Base-by-base conservation (phyloP, 92 coral and sea anemone genomes). In the Siderastrea radians region DNA sequence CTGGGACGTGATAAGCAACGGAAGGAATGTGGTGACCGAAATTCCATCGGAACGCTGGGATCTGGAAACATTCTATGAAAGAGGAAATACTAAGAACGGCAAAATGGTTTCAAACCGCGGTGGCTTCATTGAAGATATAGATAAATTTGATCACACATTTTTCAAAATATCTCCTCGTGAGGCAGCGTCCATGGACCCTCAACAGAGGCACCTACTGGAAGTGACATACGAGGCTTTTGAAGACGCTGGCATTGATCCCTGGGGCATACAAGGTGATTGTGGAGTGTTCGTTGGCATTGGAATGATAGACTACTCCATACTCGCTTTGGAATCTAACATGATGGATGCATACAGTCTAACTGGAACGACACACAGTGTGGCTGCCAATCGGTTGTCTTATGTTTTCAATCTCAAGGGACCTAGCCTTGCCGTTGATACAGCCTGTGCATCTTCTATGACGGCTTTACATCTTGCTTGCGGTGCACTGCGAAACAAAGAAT, bases 381-480 rank as follows among this genome's bases (percentile, higher is more conserved):
- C 75, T 84, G 88, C 91, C 72, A 80, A 78, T 68, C 52, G 87
- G 5, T 51, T 88, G 10, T 71, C 91, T 38, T 88, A 62, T 53
- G 59, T 44, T 13, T 71, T 71, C 49, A 81, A 88, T 48, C 57
- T 88, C 15, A 60, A 74, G 59, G 91, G 91, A 3, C 91, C 91
- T 1, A 82, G 79, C 52, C 53, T 88, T 81, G 0, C 38, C 38
- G 38, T 26, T 26, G 38, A 26, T 26, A 26, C 38, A 26, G 38
- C 38, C 38, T 26, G 87, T 45, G 82, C 91, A 15, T 80, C 91
- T 9, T 80, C 91, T 26, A 59, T 88, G 57, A 46, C 67, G 19
- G 91, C 91, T 2, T 17, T 88, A 55, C 86, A 88, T 70, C 17
- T 74, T 8, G 91, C 87, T 49, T 80, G 87, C 78, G 61, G 75